phyloP scores from a whole-genome alignment of 2,113 vertebrate species.

The Leptocoma aspasia region DNA sequence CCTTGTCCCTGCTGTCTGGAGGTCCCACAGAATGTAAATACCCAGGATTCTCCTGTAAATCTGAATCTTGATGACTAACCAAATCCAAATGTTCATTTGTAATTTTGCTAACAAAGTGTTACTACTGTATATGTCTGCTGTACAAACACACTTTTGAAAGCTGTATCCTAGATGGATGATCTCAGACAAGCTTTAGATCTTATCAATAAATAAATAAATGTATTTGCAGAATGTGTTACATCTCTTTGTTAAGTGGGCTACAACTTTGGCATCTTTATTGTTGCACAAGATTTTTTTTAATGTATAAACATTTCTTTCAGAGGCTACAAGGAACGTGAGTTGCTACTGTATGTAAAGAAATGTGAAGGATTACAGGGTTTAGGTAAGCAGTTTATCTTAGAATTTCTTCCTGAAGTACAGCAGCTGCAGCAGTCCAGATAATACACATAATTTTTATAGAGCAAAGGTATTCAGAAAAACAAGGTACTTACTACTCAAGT shows the following conservation, averaged over 20 bases:
- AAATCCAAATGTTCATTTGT: not conserved
- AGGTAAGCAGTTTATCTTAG: not conserved
- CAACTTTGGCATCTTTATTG: not conserved
- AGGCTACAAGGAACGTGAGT: not conserved
- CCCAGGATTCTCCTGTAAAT: not conserved
- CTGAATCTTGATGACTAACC: not conserved
- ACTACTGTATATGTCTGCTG: not conserved
- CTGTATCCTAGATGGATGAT: not conserved
- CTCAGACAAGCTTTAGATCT: not conserved
- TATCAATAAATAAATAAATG: conserved; percentile 23
- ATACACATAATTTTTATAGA: not conserved
- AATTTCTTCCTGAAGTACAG: not conserved
- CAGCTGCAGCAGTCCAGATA: not conserved
- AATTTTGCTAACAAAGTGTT: not conserved
- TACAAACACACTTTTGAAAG: not conserved
- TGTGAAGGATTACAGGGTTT: not conserved
- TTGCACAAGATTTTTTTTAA: not conserved
- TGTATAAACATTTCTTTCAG: not conserved
- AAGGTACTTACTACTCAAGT: not conserved
- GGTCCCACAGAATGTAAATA: not conserved
- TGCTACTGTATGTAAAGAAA: not conserved
- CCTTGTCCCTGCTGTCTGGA: not conserved
- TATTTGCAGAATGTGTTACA: not conserved
- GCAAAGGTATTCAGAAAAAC: not conserved
- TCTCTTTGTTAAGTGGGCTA: not conserved